Base-by-base conservation (phyloP, 2,888 invertebrate species). In the Eristalis intricaria region DNA sequence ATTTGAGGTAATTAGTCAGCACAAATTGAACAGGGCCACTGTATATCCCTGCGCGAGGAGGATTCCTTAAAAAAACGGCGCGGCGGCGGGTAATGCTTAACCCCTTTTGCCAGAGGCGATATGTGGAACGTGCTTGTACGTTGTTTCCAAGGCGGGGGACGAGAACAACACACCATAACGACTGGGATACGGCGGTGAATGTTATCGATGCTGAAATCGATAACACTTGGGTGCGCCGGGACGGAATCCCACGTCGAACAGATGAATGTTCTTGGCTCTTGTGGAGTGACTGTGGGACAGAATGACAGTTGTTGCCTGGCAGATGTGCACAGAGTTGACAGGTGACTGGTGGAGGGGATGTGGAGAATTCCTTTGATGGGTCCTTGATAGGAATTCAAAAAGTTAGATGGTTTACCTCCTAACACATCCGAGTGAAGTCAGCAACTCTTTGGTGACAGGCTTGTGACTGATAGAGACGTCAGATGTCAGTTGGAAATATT, bases 1-100 rank as follows among this genome's bases (percentile, higher is more conserved):
- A 65, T 66, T 75, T 26, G 38, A 60, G 66, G 58, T 75, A 75
- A 75, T 75, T 75, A 66, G 26, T 60, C 38, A 66, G 65, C 60
- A 60, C 60, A 60, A 60, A 60, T 26, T 60, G 26, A 60, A 29
- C 23, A 13, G 60, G 26, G 60, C 60, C 23, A 58, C 26, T 26
- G 10, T 23, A 60, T 26, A 13, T 26, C 11, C 60, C 13, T 13
- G 22, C 7, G 26, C 60, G 13, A 29, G 26, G 60, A 7, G 50
- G 8, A 19, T 19, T 19, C 50, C 19, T 50, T 19, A 19, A 50
- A 43, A 43, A 7, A 1, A 19, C 13, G 50, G 19, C 50, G 50
- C 13, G 50, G 19, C 50, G 50, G 19, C 50, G 19, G 19, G 19
- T n/a, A 50, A 19, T 50, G 50, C 19, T 50, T 50, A 50, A 50